Conservation (phyloP, 2,888 invertebrate species). For the Stenchaetothrips biformis region DNA sequence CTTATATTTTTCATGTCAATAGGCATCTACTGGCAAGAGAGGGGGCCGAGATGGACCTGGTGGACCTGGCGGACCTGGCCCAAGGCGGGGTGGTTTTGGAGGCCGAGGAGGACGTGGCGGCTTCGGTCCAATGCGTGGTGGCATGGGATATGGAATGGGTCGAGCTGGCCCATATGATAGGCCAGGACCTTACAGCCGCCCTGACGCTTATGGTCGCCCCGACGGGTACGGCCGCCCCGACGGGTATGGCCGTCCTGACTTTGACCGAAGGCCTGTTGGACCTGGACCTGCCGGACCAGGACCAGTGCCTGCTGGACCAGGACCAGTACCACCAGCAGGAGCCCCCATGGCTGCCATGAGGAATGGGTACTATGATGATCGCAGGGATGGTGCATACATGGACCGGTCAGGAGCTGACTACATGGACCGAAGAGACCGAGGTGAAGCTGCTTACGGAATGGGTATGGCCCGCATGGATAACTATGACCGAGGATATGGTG, state of each 20-base stretch:
- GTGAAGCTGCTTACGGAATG: background rate
- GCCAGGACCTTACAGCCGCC: background rate
- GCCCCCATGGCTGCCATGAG: conserved; percentile 4
- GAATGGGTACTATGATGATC: background rate
- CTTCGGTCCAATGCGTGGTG: conserved; percentile 43
- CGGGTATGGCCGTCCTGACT: background rate
- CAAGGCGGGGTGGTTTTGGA: conserved; percentile 34
- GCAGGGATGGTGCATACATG: conserved; percentile 2
- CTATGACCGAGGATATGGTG: background rate
- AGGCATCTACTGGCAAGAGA: conserved; percentile 43
- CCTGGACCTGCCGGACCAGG: background rate
- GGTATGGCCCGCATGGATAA: background rate
- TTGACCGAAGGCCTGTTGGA: background rate
- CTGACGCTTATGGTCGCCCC: background rate
- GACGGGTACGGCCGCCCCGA: background rate
- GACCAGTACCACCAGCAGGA: background rate
- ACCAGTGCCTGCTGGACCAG: background rate
- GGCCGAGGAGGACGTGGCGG: conserved; percentile 47
- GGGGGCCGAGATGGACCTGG: conserved; percentile 45
- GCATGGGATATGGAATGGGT: background rate
- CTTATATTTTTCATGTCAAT: background rate
- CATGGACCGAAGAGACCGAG: background rate
- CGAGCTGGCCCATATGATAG: background rate
- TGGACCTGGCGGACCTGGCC: conserved; percentile 48
- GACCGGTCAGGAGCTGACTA: background rate